Evolutionary conservation across 2,888 invertebrate genomes (phyloP).

Genomic region (Marasmarcha lunaedactyla): DNA sequence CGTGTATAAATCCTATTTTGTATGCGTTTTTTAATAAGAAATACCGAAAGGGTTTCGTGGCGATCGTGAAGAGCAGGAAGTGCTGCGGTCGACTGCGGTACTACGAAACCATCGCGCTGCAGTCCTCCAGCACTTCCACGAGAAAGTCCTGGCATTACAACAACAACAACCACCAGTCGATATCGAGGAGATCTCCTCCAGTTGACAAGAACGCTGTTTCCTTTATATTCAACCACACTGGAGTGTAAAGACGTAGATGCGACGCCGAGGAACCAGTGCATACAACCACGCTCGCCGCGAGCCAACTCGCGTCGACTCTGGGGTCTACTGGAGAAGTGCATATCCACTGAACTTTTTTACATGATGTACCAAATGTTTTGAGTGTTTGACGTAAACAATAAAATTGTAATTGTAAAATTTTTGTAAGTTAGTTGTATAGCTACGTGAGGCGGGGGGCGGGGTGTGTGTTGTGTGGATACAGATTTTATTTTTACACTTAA

Average conservation of each 20-base stretch:
- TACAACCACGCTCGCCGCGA: conserved; percentile 13
- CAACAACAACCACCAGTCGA: conserved; percentile 72
- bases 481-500: conserved; percentile 53
- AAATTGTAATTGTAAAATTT: conserved; percentile 7
- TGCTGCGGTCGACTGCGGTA: conserved; percentile 88
- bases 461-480: conserved; percentile 45
- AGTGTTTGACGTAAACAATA: too few species aligned
- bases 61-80: conserved; percentile 85
- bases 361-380: conserved; percentile 9
- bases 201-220: conserved; percentile 62
- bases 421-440: conserved; percentile 17
- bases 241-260: conserved; percentile 63
- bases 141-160: conserved; percentile 89
- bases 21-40: conserved; percentile 97
- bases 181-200: conserved; percentile 67
- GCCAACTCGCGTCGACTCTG: conserved; percentile 20
- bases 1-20: conserved; percentile 94
- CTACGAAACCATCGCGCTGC: conserved; percentile 88
- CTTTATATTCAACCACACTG: conserved; percentile 79
- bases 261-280: conserved; percentile 23
- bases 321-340: conserved; percentile 25
- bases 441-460: conserved; percentile 22
- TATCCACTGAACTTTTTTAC: conserved; percentile 40
- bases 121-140: conserved; percentile 87
- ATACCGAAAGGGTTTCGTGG: conserved; percentile 89